Conservation (phyloP, 2,888 invertebrate genomes). For the Cataglyphis albicans region DNA sequence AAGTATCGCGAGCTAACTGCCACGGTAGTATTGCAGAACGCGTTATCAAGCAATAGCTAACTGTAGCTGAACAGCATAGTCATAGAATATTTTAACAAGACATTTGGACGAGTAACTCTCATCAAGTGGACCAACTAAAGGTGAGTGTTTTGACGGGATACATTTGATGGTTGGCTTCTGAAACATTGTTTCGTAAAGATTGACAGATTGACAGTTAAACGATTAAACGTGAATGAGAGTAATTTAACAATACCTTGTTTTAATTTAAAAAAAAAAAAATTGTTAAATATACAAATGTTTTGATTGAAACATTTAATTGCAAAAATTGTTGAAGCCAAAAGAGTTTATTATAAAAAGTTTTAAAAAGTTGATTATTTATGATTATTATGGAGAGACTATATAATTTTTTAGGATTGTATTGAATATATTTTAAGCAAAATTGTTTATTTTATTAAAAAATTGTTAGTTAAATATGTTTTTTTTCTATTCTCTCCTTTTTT, state of each 20-base stretch:
- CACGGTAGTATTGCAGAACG: conserved; percentile 79
- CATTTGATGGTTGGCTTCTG: neutral
- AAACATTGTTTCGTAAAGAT: neutral
- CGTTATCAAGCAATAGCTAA: conserved; percentile 73
- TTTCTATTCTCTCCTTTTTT: neutral
- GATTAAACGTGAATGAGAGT: neutral
- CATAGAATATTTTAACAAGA: conserved; percentile 47
- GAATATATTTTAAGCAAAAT: neutral
- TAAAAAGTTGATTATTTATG: neutral
- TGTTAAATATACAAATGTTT: neutral
- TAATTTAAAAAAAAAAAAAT: neutral
- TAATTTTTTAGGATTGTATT: neutral
- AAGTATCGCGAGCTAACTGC: conserved; percentile 80
- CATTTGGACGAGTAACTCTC: neutral
- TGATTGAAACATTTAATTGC: neutral
- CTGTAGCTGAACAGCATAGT: conserved; percentile 51
- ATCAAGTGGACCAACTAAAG: conserved; percentile 35
- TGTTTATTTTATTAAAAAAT: neutral
- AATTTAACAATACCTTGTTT: neutral
- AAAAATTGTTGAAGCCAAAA: neutral
- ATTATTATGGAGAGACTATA: neutral
- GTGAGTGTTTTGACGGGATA: conserved; percentile 11
- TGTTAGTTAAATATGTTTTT: neutral
- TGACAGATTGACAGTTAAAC: neutral
- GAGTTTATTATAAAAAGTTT: neutral